Percentiles rank a stretch among this genome's conserved stretches.
These are phyloP conservation scores for Paguma larvata DNA, from an alignment of 2,797 vertebrate genomes.

Conservation along the genomic window DNA sequence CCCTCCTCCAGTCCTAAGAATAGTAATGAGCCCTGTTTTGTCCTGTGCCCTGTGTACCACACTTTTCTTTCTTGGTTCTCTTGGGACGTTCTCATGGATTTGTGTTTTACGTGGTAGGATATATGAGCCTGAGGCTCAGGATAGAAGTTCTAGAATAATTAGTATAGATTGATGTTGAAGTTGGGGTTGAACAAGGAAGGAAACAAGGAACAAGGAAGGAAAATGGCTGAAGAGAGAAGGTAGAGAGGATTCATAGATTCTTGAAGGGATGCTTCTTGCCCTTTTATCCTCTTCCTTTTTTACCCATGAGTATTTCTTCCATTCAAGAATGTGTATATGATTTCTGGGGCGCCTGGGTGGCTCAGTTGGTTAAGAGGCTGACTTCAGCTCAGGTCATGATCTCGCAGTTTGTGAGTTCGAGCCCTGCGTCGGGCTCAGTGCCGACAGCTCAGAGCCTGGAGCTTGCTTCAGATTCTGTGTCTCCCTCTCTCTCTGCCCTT, in stretches of 20 bases:
- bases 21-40: not conserved
- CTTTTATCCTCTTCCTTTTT: not conserved
- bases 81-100: not conserved
- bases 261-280: not conserved
- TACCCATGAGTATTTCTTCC: not conserved
- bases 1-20: not conserved
- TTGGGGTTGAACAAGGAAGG: not conserved
- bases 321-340: not conserved
- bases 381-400: too few relatives aligned
- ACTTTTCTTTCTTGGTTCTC: not conserved
- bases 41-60: rapidly evolving
- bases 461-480: too few relatives aligned
- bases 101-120: not conserved
- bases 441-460: too few relatives aligned
- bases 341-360: too few relatives aligned
- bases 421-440: too few relatives aligned
- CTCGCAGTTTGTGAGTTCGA: too few relatives aligned
- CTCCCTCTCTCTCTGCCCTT: too few relatives aligned
- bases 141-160: not conserved
- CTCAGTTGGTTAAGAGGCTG: too few relatives aligned
- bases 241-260: not conserved
- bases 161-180: not conserved
- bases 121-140: not conserved
- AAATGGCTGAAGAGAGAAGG: not conserved
- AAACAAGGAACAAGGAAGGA: not conserved